These are phyloP conservation scores for Pogonus chalceus DNA, from an alignment of 1,140 invertebrate species.

Conservation along the genomic window DNA sequence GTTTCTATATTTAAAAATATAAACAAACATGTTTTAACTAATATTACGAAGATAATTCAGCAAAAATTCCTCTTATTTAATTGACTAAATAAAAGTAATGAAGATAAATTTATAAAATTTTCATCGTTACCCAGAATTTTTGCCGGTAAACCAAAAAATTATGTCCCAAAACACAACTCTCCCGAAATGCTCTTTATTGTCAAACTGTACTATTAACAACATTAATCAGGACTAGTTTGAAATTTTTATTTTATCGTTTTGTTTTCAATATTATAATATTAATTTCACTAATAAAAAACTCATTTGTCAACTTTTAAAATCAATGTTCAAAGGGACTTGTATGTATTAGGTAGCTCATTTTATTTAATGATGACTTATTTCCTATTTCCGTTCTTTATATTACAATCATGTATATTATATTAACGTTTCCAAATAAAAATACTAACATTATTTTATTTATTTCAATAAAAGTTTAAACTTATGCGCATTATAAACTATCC, in stretches of 20 bases:
- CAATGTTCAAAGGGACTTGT: conserved; percentile 28
- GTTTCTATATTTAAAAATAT: not conserved
- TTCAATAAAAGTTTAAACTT: conserved; percentile 20
- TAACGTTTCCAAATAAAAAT: conserved; percentile 30
- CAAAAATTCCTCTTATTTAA: not conserved
- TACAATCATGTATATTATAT: no score
- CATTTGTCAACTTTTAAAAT: conserved; percentile 27
- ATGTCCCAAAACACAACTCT: conserved; percentile 23
- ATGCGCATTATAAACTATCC: conserved; percentile 5
- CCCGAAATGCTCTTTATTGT: conserved; percentile 33
- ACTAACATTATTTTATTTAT: no score
- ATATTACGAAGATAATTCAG: not conserved
- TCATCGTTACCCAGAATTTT: not conserved
- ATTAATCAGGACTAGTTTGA: conserved; percentile 33
- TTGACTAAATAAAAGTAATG: not conserved
- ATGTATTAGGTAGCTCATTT: conserved; percentile 26
- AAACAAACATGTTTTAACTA: not conserved
- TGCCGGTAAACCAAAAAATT: not conserved
- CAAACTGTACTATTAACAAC: conserved; percentile 32
- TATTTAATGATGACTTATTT: conserved; percentile 11
- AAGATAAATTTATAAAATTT: not conserved
- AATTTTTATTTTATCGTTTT: conserved; percentile 35
- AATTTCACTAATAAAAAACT: conserved; percentile 33
- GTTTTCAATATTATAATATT: conserved; percentile 34
- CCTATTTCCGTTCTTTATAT: conserved; percentile 27